Base-by-base conservation (phyloP, 2,888 invertebrate species). In the Drosophila maculinotata region DNA sequence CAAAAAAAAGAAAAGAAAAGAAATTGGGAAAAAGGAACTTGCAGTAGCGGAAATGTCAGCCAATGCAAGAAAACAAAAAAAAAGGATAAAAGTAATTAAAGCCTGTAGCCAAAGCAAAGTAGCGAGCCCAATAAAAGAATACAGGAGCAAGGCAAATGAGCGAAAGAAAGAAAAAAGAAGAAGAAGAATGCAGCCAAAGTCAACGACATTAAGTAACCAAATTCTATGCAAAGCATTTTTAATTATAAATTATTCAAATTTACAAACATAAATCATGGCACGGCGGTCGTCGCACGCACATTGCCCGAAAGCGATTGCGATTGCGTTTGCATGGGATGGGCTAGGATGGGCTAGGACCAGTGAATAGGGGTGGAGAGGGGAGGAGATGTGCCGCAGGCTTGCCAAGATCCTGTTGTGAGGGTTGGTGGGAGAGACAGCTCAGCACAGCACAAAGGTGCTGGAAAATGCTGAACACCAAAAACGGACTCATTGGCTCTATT, bases 181-280 rank as follows among this genome's bases (percentile, higher is more conserved):
- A 53, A 45, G 47, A 63, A 62, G 54, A 69, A 81, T 69, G 84
- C 64, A 83, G 53, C 33, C 62, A 56, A 58, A 73, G 62, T 64
- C 65, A 74, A 82, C 74, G 84, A 82, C 87, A 83, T 76, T 88
- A 85, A 82, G 86, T 85, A 88, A 84, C 88, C 83, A 79, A 84
- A 87, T 85, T 82, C 76, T 73, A 78, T 75, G 84, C 66, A 69
- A 75, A 86, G 71, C 79, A 79, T 84, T 87, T 83, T 84, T 84
- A 84, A 84, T 84, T 89, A 89, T 89, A 89, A 87, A 89, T 89
- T 86, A 89, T 86, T 86, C 88, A 88, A 86, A 86, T 89, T 86
- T 62, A 76, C 66, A 74, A 80, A 79, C 89, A 87, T 87, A 87
- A 87, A 89, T 89, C 89, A 89, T 85, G 70, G 48, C 71, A 59